Evolutionary conservation across 2,113 vertebrate genomes (phyloP).

Genomic region (Cyanoramphus novaezelandiae): DNA sequence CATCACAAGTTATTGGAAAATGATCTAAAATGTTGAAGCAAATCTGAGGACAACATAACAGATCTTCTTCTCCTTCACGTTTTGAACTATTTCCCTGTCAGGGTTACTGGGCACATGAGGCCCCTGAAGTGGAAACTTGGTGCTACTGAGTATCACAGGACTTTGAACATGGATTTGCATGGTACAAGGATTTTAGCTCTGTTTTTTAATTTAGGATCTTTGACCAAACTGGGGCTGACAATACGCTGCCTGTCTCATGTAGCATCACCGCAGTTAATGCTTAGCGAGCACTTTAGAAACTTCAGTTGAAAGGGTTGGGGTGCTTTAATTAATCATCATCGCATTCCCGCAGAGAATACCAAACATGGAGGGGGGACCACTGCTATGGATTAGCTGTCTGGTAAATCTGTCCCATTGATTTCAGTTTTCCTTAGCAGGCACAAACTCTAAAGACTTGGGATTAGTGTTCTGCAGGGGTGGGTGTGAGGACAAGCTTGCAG

Average conservation of each 20-base stretch:
- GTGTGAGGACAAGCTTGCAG: background rate
- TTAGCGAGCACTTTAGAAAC: background rate
- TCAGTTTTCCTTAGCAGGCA: background rate
- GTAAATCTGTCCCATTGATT: background rate
- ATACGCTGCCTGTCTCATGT: background rate
- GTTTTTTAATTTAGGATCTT: background rate
- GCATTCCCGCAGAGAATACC: background rate
- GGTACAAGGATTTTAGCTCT: background rate
- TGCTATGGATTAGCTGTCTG: background rate
- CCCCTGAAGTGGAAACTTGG: background rate
- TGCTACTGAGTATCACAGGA: background rate
- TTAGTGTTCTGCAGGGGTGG: background rate
- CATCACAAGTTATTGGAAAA: background rate
- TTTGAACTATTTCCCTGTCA: background rate
- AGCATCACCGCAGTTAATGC: background rate
- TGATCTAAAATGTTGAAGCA: background rate
- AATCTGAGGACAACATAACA: background rate
- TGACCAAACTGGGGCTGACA: background rate
- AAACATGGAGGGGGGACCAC: background rate
- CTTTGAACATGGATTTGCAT: background rate
- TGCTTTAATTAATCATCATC: background rate
- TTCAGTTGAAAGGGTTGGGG: background rate
- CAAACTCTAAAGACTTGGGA: background rate
- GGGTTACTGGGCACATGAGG: background rate
- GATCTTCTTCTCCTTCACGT: background rate